Evolutionary conservation across 2,888 invertebrate genomes (phyloP).

Genomic region (Parelbella ahira): DNA sequence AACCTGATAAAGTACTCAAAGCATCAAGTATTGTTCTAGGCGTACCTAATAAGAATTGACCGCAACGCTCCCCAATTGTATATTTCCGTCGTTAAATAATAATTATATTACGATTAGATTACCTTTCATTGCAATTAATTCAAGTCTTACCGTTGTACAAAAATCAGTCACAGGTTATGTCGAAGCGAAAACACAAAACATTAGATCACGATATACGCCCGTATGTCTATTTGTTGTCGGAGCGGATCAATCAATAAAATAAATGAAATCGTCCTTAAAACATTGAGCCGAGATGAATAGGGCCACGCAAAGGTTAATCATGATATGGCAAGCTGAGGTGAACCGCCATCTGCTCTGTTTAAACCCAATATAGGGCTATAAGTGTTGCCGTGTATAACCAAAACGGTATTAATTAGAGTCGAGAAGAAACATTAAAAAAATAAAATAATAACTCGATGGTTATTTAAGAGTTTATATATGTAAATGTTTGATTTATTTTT

Average conservation of each 20-base stretch:
- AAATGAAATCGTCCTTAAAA: conserved; percentile 22
- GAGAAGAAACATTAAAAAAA: no score
- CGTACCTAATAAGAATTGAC: background rate
- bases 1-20: conserved; percentile 2
- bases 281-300: conserved; percentile 12
- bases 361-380: no score
- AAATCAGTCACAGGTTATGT: no score
- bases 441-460: no score
- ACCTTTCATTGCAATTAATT: no score
- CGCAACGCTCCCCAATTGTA: conserved; percentile 7
- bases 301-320: conserved; percentile 16
- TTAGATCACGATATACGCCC: background rate
- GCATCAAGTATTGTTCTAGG: conserved; percentile 4
- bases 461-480: no score
- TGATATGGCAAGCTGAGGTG: conserved; percentile 18
- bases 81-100: conserved; percentile 4
- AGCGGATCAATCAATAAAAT: conserved; percentile 16
- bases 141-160: no score
- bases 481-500: no score
- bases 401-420: no score
- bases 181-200: background rate
- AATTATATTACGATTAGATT: background rate
- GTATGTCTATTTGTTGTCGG: background rate
- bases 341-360: conserved; percentile 24
- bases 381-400: no score